Conservation (phyloP, 2,888 invertebrate genomes). For the Heteromurus nitidus region DNA sequence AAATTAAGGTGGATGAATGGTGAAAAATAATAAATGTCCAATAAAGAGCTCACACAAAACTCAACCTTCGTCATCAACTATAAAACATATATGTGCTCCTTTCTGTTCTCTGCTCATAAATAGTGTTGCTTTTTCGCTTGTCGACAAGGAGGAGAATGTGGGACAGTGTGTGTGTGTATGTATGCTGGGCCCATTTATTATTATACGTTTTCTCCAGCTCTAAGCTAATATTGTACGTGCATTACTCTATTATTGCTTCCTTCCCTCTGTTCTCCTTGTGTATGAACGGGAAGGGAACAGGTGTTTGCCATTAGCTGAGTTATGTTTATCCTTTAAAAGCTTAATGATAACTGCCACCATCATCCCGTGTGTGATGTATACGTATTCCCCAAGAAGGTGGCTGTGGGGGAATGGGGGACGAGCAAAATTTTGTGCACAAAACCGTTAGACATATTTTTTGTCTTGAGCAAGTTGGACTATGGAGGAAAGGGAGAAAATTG, state of each 20-base stretch:
- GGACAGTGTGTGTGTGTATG: too few species aligned
- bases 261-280: neutral
- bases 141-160: neutral
- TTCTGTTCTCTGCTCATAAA: neutral
- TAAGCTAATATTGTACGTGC: slow-evolving; percentile 9
- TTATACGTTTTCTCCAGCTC: neutral
- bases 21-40: slow-evolving; percentile 21
- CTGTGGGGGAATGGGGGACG: neutral
- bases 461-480: neutral
- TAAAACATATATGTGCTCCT: neutral
- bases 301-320: slow-evolving; percentile 41
- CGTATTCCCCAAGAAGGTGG: too few species aligned
- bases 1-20: neutral
- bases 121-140: neutral
- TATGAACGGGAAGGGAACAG: slow-evolving; percentile 10
- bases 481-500: slow-evolving; percentile 29
- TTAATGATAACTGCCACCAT: slow-evolving; percentile 11
- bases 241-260: neutral
- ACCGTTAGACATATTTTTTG: neutral
- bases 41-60: slow-evolving; percentile 18
- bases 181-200: too few species aligned
- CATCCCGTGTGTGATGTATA: neutral
- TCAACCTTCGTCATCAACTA: neutral
- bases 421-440: neutral
- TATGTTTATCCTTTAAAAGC: slow-evolving; percentile 30